Percentiles rank a stretch among this genome's conserved stretches.
Evolutionary conservation across 2,113 vertebrate species (phyloP).

Genomic region (Heterochromis multidens): DNA sequence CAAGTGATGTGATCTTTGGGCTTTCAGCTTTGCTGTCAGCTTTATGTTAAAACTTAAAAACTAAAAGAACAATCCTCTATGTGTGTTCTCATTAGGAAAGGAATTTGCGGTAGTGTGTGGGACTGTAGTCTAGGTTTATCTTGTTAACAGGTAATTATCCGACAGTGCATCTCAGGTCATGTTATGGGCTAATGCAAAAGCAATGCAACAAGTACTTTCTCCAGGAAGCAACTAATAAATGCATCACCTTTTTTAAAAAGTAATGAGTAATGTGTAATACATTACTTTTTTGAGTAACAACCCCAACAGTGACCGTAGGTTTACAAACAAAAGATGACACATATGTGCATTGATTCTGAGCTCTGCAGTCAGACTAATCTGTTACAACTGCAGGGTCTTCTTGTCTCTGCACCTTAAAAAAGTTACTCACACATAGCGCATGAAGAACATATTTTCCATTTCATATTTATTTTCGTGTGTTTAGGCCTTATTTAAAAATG

Average conservation of each 20-base stretch:
- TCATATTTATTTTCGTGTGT: neutral
- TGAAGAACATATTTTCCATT: neutral
- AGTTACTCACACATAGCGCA: neutral
- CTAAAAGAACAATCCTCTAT: neutral
- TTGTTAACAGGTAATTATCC: neutral
- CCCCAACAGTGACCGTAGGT: neutral
- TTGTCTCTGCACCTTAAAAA: neutral
- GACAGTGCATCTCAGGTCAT: neutral
- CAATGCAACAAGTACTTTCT: neutral
- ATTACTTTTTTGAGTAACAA: neutral
- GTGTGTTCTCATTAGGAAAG: neutral
- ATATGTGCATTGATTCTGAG: neutral
- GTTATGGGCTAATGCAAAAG: neutral
- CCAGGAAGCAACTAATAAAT: neutral
- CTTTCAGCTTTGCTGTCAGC: neutral
- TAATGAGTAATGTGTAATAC: neutral
- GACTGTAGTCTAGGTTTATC: neutral
- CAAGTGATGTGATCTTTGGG: neutral
- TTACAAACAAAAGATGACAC: neutral
- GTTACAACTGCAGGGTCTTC: neutral
- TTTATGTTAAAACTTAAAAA: neutral
- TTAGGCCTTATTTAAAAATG: neutral
- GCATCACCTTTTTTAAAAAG: neutral
- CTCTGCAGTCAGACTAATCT: neutral
- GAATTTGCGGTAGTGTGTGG: neutral